Evolutionary conservation across 2,888 invertebrate genomes (phyloP), one percentile per base, ranked within the genome.

Genomic region (Eupithecia abbreviata): DNA sequence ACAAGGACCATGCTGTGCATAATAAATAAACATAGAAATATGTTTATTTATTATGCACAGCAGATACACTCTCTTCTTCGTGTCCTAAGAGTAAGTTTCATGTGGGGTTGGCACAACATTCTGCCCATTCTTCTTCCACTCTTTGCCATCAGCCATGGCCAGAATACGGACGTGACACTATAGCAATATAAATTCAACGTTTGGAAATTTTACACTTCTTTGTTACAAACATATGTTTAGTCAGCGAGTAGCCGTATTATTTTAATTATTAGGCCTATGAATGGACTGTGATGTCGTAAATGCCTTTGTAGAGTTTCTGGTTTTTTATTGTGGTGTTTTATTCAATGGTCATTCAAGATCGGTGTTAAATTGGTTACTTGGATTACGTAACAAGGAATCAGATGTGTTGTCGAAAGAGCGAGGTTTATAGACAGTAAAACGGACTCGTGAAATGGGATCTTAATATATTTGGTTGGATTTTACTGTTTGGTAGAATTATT

Each of bases 131-230:
- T 58, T 58, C 18, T 58, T 58, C 10, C 9, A 58, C n/a, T 18
- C 58, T 58, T 4, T 18, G 18, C 18, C 18, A 58, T 9, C 58
- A 62, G 30, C 30, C 30, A 12, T 30, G 30, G 12, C 58, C 49
- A 68, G 62, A 76, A 73, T 68, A 74, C 81, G 86, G 83, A 79
- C 70, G 68, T 42, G 12, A 84, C 80, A 84, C 87, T 83, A 90
- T 91, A 87, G 88, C 88, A 87, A 84, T 90, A 92, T 93, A 93
- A 93, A 93, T 93, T 88, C 89, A 91, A 88, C 55, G 89, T 90
- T 90, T 89, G 91, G 91, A 93, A 92, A 93, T 93, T 92, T 92
- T 92, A 93, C 93, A 93, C 91, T 85, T 90, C 91, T 90, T 89
- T 91, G 93, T 92, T 89, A 91, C 89, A 90, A 89, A 92, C 90